Percentiles rank a stretch among this genome's conserved stretches.
Conservation (phyloP, 2,888 invertebrate species). For the Epirrita christyi region DNA sequence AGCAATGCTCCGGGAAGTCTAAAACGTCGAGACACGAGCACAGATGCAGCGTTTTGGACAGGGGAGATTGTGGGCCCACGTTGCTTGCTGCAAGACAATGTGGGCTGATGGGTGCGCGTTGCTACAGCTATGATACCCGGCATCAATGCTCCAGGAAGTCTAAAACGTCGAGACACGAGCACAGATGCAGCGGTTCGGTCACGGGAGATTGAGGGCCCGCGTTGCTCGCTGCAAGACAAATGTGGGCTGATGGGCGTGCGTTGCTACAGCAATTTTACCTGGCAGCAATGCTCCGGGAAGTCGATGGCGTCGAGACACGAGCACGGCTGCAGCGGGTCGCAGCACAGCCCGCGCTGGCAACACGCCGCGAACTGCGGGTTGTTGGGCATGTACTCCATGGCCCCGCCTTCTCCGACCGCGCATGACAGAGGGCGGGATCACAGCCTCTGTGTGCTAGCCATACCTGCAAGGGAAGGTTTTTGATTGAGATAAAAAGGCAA, state of each 20-base stretch:
- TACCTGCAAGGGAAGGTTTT: slow-evolving; percentile 48
- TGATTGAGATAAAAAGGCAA: too few relatives aligned
- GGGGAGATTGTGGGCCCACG: background rate
- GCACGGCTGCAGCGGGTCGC: slow-evolving; percentile 76
- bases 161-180: slow-evolving; percentile 13
- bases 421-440: slow-evolving; percentile 67
- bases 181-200: background rate
- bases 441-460: slow-evolving; percentile 55
- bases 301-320: slow-evolving; percentile 73
- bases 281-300: slow-evolving; percentile 69
- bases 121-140: background rate
- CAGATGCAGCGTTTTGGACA: background rate
- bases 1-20: slow-evolving; percentile 21
- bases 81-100: too few relatives aligned
- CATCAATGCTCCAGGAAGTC: slow-evolving; percentile 23
- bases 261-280: slow-evolving; percentile 38
- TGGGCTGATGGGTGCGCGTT: background rate
- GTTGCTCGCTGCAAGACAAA: too few relatives aligned
- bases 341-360: slow-evolving; percentile 64
- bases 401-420: slow-evolving; percentile 68
- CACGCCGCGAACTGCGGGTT: slow-evolving; percentile 87
- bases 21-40: slow-evolving; percentile 12
- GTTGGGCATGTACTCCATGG: slow-evolving; percentile 87
- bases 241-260: background rate
- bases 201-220: background rate